A percentile compares a stretch with the other conserved stretches of the same genome.
Conservation (phyloP, 2,113 vertebrate genomes). For the Cnemophilus loriae region DNA sequence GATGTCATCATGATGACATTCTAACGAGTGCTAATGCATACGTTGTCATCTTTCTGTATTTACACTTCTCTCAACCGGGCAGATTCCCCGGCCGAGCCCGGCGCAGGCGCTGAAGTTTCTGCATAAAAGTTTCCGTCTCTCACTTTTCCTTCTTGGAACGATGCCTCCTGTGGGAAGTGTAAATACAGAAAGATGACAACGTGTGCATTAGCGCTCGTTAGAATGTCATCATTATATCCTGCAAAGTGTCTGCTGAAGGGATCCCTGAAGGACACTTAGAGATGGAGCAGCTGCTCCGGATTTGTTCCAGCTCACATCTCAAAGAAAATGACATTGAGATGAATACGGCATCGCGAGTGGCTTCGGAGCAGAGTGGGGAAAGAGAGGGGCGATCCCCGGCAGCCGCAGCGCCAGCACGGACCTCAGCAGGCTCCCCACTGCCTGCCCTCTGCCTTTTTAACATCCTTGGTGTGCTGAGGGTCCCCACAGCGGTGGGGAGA, state of each 20-base stretch:
- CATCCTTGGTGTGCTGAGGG: neutral
- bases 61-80: rapidly evolving
- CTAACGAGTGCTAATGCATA: no score
- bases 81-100: neutral
- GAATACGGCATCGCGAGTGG: neutral
- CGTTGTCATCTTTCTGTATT: no score
- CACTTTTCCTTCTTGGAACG: constrained; percentile 54
- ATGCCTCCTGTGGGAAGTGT: constrained; percentile 81
- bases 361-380: neutral
- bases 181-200: constrained; percentile 84
- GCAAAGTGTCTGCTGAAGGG: constrained; percentile 77
- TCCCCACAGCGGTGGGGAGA: rapidly evolving
- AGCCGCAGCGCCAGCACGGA: rapidly evolving
- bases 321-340: constrained; percentile 78
- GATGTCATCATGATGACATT: no score
- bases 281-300: constrained; percentile 79
- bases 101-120: neutral
- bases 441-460: neutral
- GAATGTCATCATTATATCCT: constrained; percentile 82
- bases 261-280: constrained; percentile 84
- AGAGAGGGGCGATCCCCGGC: neutral
- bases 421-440: neutral
- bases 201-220: constrained; percentile 81
- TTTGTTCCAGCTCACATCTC: constrained; percentile 82
- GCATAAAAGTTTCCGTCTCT: constrained; percentile 30